Conservation (phyloP, 2,888 invertebrate genomes). For the Eueremaeus valkanovi region DNA sequence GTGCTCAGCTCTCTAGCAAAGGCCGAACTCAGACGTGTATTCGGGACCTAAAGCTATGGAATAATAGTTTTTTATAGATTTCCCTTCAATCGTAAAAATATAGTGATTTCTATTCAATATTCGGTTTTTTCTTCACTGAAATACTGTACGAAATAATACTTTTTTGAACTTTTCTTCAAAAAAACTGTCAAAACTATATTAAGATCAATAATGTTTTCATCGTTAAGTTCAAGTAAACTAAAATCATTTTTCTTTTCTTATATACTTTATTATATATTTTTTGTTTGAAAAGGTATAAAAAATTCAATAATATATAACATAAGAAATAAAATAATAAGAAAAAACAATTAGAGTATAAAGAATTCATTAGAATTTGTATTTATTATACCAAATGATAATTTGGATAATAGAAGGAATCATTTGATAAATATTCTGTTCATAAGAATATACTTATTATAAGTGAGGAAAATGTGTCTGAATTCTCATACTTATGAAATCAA, state of each 20-base stretch:
- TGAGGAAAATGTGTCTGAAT: no score
- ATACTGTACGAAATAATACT: not conserved
- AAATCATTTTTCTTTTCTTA: not conserved
- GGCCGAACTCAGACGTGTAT: not conserved
- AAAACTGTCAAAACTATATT: not conserved
- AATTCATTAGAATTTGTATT: not conserved
- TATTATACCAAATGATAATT: not conserved
- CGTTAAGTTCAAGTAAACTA: not conserved
- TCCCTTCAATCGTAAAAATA: not conserved
- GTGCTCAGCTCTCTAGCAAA: not conserved
- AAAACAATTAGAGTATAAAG: not conserved
- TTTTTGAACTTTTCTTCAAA: not conserved
- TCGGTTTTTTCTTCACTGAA: not conserved
- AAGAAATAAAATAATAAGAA: no score
- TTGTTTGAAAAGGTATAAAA: not conserved
- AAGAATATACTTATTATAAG: no score
- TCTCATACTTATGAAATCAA: no score
- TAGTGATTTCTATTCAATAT: not conserved
- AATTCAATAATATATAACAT: no score
- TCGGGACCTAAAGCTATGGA: not conserved
- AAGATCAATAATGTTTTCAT: not conserved
- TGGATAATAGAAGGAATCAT: not conserved
- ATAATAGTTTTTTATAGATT: not conserved
- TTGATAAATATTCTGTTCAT: not conserved
- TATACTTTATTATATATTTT: not conserved